Conservation (phyloP, 2,888 invertebrate genomes). For the Mimumesa dahlbomi region DNA sequence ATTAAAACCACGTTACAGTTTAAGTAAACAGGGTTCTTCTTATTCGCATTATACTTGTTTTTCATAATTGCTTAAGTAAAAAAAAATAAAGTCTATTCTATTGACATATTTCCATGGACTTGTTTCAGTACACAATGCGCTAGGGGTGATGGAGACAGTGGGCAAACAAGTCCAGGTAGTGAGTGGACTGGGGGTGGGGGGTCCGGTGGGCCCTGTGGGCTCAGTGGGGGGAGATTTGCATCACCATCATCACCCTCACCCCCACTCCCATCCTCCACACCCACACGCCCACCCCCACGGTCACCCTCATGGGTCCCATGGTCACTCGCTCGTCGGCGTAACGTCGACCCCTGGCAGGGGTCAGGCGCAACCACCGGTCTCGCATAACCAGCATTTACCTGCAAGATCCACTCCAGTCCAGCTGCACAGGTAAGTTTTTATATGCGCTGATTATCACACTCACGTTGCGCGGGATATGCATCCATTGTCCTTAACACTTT, state of each 20-base stretch:
- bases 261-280: slow-evolving; percentile 70
- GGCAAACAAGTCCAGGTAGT: slow-evolving; percentile 79
- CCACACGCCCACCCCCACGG: slow-evolving; percentile 70
- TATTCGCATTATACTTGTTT: no score
- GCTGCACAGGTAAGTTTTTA: slow-evolving; percentile 74
- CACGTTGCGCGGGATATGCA: neutral
- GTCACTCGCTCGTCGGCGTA: slow-evolving; percentile 75
- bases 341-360: slow-evolving; percentile 75
- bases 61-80: no score
- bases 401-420: slow-evolving; percentile 77
- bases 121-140: slow-evolving; percentile 78
- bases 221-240: slow-evolving; percentile 78
- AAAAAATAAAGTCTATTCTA: neutral
- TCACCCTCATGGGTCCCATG: slow-evolving; percentile 71
- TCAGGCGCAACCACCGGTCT: slow-evolving; percentile 75
- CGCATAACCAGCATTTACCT: slow-evolving; percentile 78
- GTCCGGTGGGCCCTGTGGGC: slow-evolving; percentile 76
- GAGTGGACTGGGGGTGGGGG: slow-evolving; percentile 79
- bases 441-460: neutral
- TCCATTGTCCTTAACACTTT: neutral
- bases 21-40: no score
- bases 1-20: no score
- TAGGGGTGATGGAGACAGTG: slow-evolving; percentile 79
- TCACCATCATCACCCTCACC: slow-evolving; percentile 78
- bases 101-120: slow-evolving; percentile 31